These are phyloP conservation scores for Festucalex cinctus DNA, from an alignment of 2,113 vertebrate genomes.

Conservation along the genomic window DNA sequence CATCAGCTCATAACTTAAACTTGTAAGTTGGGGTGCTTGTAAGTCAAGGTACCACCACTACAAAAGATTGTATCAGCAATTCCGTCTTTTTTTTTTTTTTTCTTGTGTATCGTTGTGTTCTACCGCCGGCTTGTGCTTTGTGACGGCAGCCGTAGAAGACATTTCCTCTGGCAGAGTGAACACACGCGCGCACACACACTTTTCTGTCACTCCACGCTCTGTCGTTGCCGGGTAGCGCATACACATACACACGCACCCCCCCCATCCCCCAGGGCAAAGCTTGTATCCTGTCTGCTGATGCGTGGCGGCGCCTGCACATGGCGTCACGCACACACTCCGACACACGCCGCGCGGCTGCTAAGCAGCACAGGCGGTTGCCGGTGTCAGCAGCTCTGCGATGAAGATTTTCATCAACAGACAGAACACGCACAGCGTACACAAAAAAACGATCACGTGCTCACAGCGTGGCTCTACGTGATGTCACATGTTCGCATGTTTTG, in stretches of 20 bases:
- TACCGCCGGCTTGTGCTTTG: conserved; percentile 30
- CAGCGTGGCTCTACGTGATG: not conserved
- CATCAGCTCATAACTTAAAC: not conserved
- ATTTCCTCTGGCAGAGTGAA: conserved; percentile 41
- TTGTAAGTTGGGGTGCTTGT: not conserved
- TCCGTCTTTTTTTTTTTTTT: not conserved
- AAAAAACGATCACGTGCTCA: not conserved
- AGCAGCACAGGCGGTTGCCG: conserved; percentile 33
- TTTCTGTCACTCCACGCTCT: not conserved
- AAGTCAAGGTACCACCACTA: not conserved
- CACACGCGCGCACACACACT: not conserved
- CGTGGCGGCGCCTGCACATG: conserved; percentile 19
- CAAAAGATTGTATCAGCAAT: not conserved
- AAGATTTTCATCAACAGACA: conserved; percentile 9
- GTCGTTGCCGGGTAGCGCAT: conserved; percentile 5
- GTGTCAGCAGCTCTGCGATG: conserved; percentile 26
- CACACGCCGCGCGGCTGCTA: not conserved
- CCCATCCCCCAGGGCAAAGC: conserved; percentile 49
- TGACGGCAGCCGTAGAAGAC: conserved; percentile 58
- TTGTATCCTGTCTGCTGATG: conserved; percentile 51
- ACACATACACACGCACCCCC: conserved; percentile 22
- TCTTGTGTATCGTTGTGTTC: conserved; percentile 7
- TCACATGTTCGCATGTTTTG: no score
- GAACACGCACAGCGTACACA: not conserved
- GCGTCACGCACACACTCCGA: conserved; percentile 9